phyloP scores from a whole-genome alignment of 2,797 vertebrate genomes.

The Macrochelys suwanniensis region DNA sequence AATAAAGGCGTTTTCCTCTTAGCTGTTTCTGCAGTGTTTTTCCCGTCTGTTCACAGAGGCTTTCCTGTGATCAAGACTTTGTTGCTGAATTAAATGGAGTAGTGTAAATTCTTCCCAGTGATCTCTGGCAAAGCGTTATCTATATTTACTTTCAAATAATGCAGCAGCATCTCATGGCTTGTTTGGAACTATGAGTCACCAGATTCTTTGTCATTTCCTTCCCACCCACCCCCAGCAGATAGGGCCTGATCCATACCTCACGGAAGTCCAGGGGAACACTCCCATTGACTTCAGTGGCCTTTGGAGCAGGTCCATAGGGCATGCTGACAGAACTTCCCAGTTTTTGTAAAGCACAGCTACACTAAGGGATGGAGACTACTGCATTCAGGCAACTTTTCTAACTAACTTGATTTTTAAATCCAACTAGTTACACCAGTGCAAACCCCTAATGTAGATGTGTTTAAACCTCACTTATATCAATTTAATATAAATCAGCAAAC shows the following conservation, averaged over 20 bases:
- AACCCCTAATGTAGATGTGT: neutral
- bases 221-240: neutral
- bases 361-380: neutral
- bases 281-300: neutral
- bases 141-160: neutral
- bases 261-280: slow-evolving; percentile 11
- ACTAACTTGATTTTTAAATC: neutral
- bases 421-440: neutral
- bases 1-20: neutral
- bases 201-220: neutral
- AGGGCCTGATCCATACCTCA: slow-evolving; percentile 15
- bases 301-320: slow-evolving; percentile 27
- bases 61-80: slow-evolving; percentile 27
- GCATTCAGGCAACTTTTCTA: neutral
- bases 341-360: neutral
- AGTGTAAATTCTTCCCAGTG: slow-evolving; percentile 12
- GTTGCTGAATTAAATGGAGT: slow-evolving; percentile 35
- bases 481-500: neutral
- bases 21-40: slow-evolving; percentile 11
- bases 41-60: neutral
- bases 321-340: neutral
- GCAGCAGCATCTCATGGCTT: fast-evolving
- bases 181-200: slow-evolving; percentile 22
- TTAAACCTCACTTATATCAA: neutral
- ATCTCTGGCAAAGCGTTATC: slow-evolving; percentile 24